Percentiles rank a stretch among this genome's conserved stretches.
Evolutionary conservation across 2,113 vertebrate genomes (phyloP).

Genomic region (Arvicanthis niloticus): DNA sequence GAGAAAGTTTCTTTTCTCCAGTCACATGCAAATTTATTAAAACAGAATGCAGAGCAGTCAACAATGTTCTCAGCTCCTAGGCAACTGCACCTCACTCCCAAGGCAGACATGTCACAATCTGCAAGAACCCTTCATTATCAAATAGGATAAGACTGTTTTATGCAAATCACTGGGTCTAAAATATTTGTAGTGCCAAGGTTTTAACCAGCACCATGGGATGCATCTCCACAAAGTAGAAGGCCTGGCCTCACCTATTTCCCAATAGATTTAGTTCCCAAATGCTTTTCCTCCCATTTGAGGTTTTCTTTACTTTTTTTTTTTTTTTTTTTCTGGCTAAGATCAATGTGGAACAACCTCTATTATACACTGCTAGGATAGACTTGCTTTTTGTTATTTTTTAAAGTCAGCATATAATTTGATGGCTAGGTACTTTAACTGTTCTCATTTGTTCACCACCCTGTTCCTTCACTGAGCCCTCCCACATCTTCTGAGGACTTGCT

Average conservation of each 20-base stretch:
- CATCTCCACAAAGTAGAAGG: not conserved
- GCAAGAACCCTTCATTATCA: not conserved
- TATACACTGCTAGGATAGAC: not conserved
- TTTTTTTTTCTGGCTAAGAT: not conserved
- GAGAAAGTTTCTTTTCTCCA: not conserved
- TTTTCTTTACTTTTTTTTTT: too few species aligned
- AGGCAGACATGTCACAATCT: not conserved
- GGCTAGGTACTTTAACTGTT: not conserved
- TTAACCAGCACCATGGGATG: not conserved
- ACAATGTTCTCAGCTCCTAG: not conserved
- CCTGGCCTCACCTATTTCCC: not conserved
- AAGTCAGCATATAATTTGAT: not conserved
- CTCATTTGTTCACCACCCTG: not conserved
- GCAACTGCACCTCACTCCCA: not conserved
- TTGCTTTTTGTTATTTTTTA: too few species aligned
- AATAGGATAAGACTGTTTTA: not conserved
- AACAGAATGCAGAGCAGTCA: not conserved
- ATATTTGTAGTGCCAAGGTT: not conserved
- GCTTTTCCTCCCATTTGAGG: not conserved
- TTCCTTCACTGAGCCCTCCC: too few species aligned
- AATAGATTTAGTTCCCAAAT: not conserved
- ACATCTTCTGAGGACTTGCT: rapidly evolving
- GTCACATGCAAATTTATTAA: not conserved
- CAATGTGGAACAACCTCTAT: not conserved
- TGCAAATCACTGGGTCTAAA: not conserved